Evolutionary conservation across 2,888 invertebrate species (phyloP).

Genomic region (Drosophila stalkeri): DNA sequence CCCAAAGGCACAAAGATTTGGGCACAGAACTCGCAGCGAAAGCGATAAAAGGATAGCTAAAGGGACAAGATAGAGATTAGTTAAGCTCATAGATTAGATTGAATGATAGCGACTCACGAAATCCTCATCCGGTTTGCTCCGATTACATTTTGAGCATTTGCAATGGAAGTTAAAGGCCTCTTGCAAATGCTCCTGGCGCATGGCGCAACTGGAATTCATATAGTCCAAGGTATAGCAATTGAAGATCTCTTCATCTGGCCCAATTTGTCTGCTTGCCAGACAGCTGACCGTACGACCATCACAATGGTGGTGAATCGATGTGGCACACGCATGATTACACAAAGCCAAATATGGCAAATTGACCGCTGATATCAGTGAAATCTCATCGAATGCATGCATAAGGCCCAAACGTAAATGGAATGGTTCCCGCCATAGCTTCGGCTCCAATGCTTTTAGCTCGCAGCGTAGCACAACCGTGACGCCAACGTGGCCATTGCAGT

Average conservation of each 20-base stretch:
- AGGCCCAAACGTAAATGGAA: slow-evolving; percentile 65
- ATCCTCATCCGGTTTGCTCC: slow-evolving; percentile 51
- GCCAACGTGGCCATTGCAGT: slow-evolving; percentile 90
- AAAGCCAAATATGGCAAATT: slow-evolving; percentile 93
- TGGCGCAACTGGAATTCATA: slow-evolving; percentile 87
- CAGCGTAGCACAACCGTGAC: slow-evolving; percentile 78
- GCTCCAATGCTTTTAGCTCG: slow-evolving; percentile 45
- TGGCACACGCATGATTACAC: slow-evolving; percentile 97
- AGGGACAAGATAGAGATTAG: not conserved
- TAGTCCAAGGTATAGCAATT: slow-evolving; percentile 95
- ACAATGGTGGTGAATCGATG: slow-evolving; percentile 92
- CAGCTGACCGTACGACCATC: slow-evolving; percentile 90
- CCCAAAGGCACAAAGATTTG: slow-evolving; percentile 59
- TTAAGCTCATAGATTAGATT: not conserved
- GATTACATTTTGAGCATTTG: slow-evolving; percentile 89
- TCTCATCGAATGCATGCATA: slow-evolving; percentile 71
- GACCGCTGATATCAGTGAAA: slow-evolving; percentile 89
- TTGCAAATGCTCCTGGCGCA: slow-evolving; percentile 88
- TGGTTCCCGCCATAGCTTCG: slow-evolving; percentile 71
- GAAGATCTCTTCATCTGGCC: slow-evolving; percentile 89
- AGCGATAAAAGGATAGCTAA: slow-evolving; percentile 72
- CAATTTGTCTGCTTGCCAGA: slow-evolving; percentile 88
- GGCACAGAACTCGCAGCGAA: slow-evolving; percentile 74
- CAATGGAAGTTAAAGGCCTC: slow-evolving; percentile 93
- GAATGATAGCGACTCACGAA: slow-evolving; percentile 61